Conservation (phyloP, 2,888 invertebrate species). For the Agrotis clavis region DNA sequence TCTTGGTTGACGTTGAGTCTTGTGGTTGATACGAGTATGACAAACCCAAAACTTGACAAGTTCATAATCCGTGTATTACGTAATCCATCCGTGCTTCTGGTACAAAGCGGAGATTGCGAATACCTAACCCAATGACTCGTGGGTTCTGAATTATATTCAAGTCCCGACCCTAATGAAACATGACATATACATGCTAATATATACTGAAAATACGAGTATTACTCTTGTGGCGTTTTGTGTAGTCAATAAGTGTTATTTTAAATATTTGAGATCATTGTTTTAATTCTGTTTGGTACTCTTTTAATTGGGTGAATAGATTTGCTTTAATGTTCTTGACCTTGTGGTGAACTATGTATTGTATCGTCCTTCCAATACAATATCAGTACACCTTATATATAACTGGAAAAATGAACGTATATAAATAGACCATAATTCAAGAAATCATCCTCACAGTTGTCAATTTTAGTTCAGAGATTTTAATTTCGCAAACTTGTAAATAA, state of each 20-base stretch:
- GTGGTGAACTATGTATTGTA: not conserved
- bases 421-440: no score
- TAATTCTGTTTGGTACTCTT: not conserved
- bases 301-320: constrained; percentile 27
- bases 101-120: constrained; percentile 39
- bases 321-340: not conserved
- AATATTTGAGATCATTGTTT: constrained; percentile 31
- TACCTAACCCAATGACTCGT: constrained; percentile 25
- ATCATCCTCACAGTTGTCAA: no score
- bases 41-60: not conserved
- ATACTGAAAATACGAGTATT: not conserved
- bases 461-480: no score
- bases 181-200: constrained; percentile 35
- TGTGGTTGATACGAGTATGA: no score
- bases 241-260: constrained; percentile 47
- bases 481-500: no score
- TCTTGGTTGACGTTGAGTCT: no score
- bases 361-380: not conserved
- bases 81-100: constrained; percentile 16
- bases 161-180: constrained; percentile 30
- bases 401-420: no score
- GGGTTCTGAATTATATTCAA: constrained; percentile 27
- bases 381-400: no score
- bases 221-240: not conserved
- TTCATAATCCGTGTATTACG: constrained; percentile 8